Percentiles rank a stretch among this genome's conserved stretches.
phyloP scores from a whole-genome alignment of 2,888 invertebrate species.

The Epinotia ramella region DNA sequence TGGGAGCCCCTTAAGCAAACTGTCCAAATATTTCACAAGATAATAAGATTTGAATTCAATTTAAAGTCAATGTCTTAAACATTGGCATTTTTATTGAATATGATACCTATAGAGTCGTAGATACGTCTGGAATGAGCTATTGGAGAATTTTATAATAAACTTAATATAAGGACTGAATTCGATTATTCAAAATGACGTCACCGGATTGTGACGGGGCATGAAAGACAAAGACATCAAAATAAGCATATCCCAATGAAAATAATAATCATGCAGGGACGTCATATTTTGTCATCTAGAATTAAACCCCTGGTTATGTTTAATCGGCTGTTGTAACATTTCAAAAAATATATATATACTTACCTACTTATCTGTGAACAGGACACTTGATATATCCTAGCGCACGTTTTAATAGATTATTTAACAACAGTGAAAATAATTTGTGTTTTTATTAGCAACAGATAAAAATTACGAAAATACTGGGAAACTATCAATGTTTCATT shows the following conservation, averaged over 20 bases:
- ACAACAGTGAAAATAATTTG: too few relatives aligned
- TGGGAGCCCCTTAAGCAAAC: too few relatives aligned
- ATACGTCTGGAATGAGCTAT: background rate
- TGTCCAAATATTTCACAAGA: constrained; percentile 7
- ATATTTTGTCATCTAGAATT: background rate
- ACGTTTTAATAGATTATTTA: too few relatives aligned
- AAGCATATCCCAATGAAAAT: background rate
- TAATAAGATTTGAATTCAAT: background rate
- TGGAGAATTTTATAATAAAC: background rate
- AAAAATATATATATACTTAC: too few relatives aligned
- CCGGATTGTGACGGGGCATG: background rate
- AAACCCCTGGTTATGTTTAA: background rate
- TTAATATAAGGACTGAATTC: background rate
- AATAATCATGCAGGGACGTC: background rate
- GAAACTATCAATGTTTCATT: too few relatives aligned
- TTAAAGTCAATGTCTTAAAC: background rate
- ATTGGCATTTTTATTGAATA: background rate
- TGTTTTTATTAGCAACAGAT: too few relatives aligned
- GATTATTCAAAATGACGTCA: background rate
- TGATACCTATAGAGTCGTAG: background rate
- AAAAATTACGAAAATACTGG: too few relatives aligned
- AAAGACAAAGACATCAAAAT: background rate
- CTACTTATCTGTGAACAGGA: too few relatives aligned
- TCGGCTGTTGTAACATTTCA: too few relatives aligned
- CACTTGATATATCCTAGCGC: too few relatives aligned